Evolutionary conservation across 2,797 vertebrate species (phyloP).

Genomic region (Scomberomorus guttatus): DNA sequence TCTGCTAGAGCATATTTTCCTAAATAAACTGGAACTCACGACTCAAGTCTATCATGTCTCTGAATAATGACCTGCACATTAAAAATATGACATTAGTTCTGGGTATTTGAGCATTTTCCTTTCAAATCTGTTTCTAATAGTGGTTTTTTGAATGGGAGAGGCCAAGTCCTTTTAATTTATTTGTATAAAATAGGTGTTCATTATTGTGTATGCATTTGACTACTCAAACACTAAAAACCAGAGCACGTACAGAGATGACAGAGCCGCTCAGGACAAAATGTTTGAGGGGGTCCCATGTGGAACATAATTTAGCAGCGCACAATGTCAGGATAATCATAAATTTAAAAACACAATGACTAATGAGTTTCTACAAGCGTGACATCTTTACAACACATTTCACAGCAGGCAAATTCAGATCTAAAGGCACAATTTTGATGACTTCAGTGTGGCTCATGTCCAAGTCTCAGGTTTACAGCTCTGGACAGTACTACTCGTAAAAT

Average conservation of each 20-base stretch:
- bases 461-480: constrained; percentile 8
- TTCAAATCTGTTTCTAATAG: neutral
- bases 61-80: neutral
- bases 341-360: neutral
- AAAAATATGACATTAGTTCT: neutral
- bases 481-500: neutral
- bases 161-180: neutral
- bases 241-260: neutral
- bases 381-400: neutral
- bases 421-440: neutral
- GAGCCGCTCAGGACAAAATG: neutral
- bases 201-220: neutral
- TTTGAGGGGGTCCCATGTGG: neutral
- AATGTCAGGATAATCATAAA: neutral
- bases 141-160: neutral
- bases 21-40: neutral
- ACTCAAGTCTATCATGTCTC: neutral
- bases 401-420: neutral
- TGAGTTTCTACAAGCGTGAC: neutral
- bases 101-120: neutral
- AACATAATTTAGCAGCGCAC: neutral
- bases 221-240: neutral
- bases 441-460: constrained; percentile 1
- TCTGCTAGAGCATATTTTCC: neutral
- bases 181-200: neutral